Evolutionary conservation across 2,113 vertebrate genomes (phyloP).

Genomic region (Mustela nigripes): DNA sequence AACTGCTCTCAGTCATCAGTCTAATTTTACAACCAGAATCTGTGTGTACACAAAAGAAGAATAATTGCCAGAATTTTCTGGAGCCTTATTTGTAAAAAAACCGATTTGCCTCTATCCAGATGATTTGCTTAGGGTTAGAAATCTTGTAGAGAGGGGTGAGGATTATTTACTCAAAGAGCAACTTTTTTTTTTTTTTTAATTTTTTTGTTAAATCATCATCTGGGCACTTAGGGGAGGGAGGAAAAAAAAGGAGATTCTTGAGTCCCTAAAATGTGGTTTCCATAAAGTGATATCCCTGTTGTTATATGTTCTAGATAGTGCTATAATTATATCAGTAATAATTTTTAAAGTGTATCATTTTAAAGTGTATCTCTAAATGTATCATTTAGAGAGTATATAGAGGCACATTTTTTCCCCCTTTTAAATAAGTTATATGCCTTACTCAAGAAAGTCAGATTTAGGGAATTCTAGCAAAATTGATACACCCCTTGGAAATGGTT

Average conservation of each 20-base stretch:
- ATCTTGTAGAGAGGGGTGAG: background rate
- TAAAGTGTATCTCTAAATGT: background rate
- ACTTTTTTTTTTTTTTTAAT: background rate
- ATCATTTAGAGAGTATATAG: background rate
- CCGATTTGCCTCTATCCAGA: background rate
- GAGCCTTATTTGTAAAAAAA: background rate
- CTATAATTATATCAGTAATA: background rate
- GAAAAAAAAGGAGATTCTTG: background rate
- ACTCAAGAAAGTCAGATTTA: background rate
- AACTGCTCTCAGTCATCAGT: background rate
- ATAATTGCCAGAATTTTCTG: background rate
- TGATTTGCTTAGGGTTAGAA: background rate
- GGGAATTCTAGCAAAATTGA: slow-evolving; percentile 45
- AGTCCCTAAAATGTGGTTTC: background rate
- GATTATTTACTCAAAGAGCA: background rate
- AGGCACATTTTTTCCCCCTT: background rate
- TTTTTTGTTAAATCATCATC: background rate
- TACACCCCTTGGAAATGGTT: background rate
- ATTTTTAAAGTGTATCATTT: background rate
- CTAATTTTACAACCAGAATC: background rate
- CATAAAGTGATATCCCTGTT: background rate
- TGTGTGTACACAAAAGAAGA: background rate
- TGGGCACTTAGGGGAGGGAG: background rate
- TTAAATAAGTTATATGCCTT: slow-evolving; percentile 15
- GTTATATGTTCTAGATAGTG: background rate